Conservation (phyloP, 2,888 invertebrate species). For the Dicranocentrus wangi region DNA sequence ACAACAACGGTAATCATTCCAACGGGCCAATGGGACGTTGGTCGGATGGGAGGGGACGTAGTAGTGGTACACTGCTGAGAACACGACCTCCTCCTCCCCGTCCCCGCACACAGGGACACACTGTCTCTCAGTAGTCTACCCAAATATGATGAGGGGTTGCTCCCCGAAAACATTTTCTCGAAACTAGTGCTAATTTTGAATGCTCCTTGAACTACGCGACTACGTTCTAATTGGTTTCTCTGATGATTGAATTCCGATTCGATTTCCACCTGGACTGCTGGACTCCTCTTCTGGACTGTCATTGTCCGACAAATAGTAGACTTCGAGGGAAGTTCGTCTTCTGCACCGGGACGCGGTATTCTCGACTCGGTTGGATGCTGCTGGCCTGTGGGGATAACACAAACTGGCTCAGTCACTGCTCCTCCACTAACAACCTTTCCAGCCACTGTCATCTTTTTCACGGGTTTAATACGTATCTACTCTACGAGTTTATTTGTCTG, state of each 20-base stretch:
- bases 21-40: conserved; percentile 26
- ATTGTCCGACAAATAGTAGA: conserved; percentile 58
- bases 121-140: neutral
- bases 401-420: neutral
- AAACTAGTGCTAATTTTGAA: no score
- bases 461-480: neutral
- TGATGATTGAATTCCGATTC: no score
- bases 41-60: conserved; percentile 5
- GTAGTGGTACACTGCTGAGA: neutral
- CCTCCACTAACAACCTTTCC: neutral
- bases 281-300: conserved; percentile 9
- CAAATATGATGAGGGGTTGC: conserved; percentile 28
- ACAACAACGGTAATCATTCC: conserved; percentile 37
- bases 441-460: neutral
- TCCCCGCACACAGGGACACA: neutral
- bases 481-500: neutral
- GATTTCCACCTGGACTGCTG: neutral
- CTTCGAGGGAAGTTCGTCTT: conserved; percentile 53
- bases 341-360: conserved; percentile 20
- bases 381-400: neutral
- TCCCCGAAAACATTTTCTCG: no score
- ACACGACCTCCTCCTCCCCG: neutral
- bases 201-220: no score
- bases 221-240: no score
- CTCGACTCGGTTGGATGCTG: conserved; percentile 5